These are phyloP conservation scores for Xenopus borealis DNA, from an alignment of 2,113 vertebrate species.

Conservation along the genomic window DNA sequence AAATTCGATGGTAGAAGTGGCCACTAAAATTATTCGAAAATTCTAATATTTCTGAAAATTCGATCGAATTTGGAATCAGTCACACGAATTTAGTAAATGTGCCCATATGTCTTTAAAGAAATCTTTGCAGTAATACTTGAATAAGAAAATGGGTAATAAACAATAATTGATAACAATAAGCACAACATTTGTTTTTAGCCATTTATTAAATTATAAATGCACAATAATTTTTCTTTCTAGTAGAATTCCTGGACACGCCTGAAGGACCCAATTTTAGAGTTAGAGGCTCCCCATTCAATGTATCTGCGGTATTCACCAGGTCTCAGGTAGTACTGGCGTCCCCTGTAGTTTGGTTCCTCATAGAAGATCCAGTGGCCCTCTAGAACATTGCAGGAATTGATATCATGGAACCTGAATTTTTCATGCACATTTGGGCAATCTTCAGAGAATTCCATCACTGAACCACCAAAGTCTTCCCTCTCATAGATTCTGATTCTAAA, in stretches of 20 bases:
- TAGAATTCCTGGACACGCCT: conserved; percentile 58
- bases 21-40: too few relatives aligned
- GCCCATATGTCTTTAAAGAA: too few relatives aligned
- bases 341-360: conserved; percentile 71
- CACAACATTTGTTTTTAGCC: too few relatives aligned
- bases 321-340: conserved; percentile 71
- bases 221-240: neutral
- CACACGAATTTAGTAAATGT: too few relatives aligned
- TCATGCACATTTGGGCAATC: conserved; percentile 71
- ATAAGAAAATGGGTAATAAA: too few relatives aligned
- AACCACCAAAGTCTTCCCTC: conserved; percentile 69
- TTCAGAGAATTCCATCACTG: conserved; percentile 73
- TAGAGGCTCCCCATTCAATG: conserved; percentile 69
- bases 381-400: conserved; percentile 71
- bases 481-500: conserved; percentile 72
- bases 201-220: neutral
- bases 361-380: conserved; percentile 76
- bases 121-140: too few relatives aligned
- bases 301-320: conserved; percentile 69
- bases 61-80: too few relatives aligned
- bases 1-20: too few relatives aligned
- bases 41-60: too few relatives aligned
- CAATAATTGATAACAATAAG: too few relatives aligned
- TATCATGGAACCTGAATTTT: conserved; percentile 67
- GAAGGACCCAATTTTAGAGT: conserved; percentile 64